Evolutionary conservation across 2,113 vertebrate genomes (phyloP), one percentile per base, ranked within the genome.

Genomic region (Ifrita kowaldi): DNA sequence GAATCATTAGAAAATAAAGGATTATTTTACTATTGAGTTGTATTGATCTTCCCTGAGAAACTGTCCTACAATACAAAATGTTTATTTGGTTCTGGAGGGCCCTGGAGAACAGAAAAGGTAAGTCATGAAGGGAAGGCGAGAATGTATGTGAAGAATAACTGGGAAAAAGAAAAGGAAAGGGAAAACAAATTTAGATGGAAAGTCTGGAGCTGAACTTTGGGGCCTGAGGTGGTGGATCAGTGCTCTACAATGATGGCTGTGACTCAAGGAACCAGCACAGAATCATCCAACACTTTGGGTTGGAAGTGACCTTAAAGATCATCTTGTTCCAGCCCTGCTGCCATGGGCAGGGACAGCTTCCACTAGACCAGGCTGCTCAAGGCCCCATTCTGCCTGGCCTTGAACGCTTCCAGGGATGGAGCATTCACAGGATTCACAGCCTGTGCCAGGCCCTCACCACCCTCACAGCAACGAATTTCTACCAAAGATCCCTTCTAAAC

Each of bases 181-280:
- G 13, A 70, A 78, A 73, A 30, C 33, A 79, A 50, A 82, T 57
- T 14, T 11, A 35, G 69, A 35, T 8, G 19, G 27, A 13, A 84
- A 44, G 13, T 33, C 39, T 28, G 13, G 81, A 84, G n/a, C 22
- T 0, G 0, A 69, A 62, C 5, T 11, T 14, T 87, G 57, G 52
- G 56, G 42, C 27, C 17, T 39, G 42, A 56, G 73, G 47, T 74
- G 33, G 11, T 56, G 28, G 35, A 14, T 28, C 39, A 26, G 26
- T 30, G 57, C 52, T 64, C 42, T 23, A 1, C 49, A 46, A 2
- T 0, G 7, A 37, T 1, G 1, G 18, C 37, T 83, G n/a, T 39
- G 49, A 20, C 30, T 3, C 13, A 27, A 23, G 35, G 39, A 86
- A 32, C 6, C 60, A 60, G 37, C 69, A 65, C 4, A 57, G 67